These are phyloP conservation scores for Hemitrygon akajei DNA, from an alignment of 2,797 vertebrate species.

Conservation along the genomic window DNA sequence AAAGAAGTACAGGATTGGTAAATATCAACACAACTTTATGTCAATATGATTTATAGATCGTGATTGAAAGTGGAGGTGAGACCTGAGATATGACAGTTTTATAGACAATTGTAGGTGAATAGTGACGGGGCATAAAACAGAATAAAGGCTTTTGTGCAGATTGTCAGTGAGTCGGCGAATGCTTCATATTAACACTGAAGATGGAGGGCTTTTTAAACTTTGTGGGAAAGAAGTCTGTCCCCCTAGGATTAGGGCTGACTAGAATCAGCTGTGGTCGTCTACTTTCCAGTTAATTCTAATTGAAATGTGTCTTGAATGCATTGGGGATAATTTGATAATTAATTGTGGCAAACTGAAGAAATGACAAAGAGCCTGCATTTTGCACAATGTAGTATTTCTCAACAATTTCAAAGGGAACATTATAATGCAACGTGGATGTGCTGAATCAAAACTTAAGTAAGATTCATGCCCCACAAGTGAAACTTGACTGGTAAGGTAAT, in stretches of 20 bases:
- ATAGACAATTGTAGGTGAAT: conserved; percentile 31
- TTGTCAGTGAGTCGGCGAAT: conserved; percentile 11
- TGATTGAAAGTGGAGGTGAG: conserved; percentile 25
- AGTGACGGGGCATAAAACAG: conserved; percentile 16
- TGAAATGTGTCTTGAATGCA: conserved; percentile 34
- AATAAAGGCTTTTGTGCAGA: conserved; percentile 30
- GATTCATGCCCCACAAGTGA: conserved; percentile 6
- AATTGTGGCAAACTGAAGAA: conserved; percentile 24
- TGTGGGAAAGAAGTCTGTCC: conserved; percentile 25
- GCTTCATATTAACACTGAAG: conserved; percentile 29
- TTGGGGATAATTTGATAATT: conserved; percentile 16
- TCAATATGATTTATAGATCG: conserved; percentile 5
- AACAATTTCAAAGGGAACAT: not conserved
- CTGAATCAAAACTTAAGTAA: not conserved
- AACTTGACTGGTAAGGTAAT: not conserved
- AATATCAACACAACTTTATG: conserved; percentile 8
- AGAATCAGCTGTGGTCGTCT: conserved; percentile 18
- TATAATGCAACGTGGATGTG: conserved; percentile 7
- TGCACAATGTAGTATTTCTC: not conserved
- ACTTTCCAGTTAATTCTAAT: conserved; percentile 33
- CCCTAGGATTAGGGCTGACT: conserved; percentile 28
- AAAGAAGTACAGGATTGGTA: not conserved
- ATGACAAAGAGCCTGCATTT: conserved; percentile 4
- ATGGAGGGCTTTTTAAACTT: conserved; percentile 23
- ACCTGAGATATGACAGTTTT: conserved; percentile 25